Conservation (phyloP, 2,797 vertebrate genomes). For the Coranthus polyacanthus region DNA sequence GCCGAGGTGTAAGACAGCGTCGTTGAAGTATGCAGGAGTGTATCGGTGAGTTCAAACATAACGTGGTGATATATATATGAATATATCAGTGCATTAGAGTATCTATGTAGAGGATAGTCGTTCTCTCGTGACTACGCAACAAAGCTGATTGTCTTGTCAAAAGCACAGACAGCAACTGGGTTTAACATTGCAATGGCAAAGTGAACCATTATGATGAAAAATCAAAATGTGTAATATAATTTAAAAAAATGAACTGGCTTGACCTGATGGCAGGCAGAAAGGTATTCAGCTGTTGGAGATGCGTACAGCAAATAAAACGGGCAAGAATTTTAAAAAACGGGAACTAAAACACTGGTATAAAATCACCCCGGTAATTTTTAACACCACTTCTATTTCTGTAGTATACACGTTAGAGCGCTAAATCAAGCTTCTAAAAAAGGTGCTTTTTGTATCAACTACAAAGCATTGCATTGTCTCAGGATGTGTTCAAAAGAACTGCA, state of each 20-base stretch:
- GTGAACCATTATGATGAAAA: not conserved
- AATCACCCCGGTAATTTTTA: slow-evolving; percentile 57
- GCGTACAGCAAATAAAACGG: too few relatives aligned
- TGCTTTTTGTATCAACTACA: slow-evolving; percentile 79
- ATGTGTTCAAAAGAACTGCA: slow-evolving; percentile 81
- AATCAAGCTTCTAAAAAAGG: slow-evolving; percentile 71
- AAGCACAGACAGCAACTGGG: slow-evolving; percentile 69
- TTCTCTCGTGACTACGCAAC: slow-evolving; percentile 57
- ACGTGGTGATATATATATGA: slow-evolving; percentile 69
- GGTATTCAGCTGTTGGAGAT: slow-evolving; percentile 19
- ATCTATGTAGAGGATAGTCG: slow-evolving; percentile 64
- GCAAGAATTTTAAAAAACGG: slow-evolving; percentile 20
- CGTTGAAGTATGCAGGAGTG: slow-evolving; percentile 73
- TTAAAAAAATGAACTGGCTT: slow-evolving; percentile 12
- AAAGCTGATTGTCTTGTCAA: slow-evolving; percentile 79
- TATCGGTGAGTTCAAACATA: slow-evolving; percentile 57
- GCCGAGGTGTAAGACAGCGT: slow-evolving; percentile 69
- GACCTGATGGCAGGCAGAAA: slow-evolving; percentile 23
- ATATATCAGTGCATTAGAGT: slow-evolving; percentile 75
- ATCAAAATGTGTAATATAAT: not conserved
- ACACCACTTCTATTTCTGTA: slow-evolving; percentile 56
- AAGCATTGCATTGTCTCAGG: slow-evolving; percentile 81
- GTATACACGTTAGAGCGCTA: slow-evolving; percentile 52
- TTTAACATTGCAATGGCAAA: slow-evolving; percentile 38
- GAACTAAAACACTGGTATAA: slow-evolving; percentile 57